Percentiles rank a stretch among this genome's conserved stretches.
Conservation (phyloP, 2,797 vertebrate species). For the Trachurus trachurus region DNA sequence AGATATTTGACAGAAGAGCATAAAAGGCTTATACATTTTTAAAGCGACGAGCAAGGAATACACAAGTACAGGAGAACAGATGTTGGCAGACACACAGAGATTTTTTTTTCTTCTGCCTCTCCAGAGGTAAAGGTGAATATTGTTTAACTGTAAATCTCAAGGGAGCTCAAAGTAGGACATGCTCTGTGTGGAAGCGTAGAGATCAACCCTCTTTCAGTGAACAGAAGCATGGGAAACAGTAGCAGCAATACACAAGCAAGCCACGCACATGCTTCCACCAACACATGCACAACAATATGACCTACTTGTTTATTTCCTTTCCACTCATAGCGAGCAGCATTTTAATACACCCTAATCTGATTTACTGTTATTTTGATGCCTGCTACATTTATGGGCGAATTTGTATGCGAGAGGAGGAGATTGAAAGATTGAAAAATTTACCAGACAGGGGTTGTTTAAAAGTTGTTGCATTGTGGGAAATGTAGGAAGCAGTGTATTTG, state of each 20-base stretch:
- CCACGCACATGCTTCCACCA: conserved; percentile 26
- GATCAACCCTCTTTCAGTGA: conserved; percentile 51
- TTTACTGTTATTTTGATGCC: conserved; percentile 25
- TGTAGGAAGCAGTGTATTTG: not conserved
- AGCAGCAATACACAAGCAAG: conserved; percentile 37
- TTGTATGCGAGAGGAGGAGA: conserved; percentile 3
- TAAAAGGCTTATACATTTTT: conserved; percentile 60
- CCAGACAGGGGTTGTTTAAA: not conserved
- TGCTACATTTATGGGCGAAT: not conserved
- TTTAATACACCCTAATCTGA: conserved; percentile 34
- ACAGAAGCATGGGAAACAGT: conserved; percentile 57
- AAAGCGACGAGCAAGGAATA: conserved; percentile 39
- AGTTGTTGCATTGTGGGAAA: conserved; percentile 6
- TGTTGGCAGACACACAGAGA: conserved; percentile 27
- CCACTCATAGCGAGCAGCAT: conserved; percentile 39
- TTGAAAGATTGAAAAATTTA: not conserved
- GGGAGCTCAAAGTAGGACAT: conserved; percentile 67
- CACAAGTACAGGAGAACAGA: conserved; percentile 19
- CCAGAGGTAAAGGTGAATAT: conserved; percentile 69
- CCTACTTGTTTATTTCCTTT: conserved; percentile 67
- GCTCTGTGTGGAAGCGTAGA: conserved; percentile 55
- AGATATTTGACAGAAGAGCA: conserved; percentile 59
- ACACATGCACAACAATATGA: conserved; percentile 52
- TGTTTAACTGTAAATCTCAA: conserved; percentile 65
- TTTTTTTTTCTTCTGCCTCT: conserved; percentile 33